Evolutionary conservation across 2,888 invertebrate species (phyloP).

Genomic region (Eustalomyia histrio): DNA sequence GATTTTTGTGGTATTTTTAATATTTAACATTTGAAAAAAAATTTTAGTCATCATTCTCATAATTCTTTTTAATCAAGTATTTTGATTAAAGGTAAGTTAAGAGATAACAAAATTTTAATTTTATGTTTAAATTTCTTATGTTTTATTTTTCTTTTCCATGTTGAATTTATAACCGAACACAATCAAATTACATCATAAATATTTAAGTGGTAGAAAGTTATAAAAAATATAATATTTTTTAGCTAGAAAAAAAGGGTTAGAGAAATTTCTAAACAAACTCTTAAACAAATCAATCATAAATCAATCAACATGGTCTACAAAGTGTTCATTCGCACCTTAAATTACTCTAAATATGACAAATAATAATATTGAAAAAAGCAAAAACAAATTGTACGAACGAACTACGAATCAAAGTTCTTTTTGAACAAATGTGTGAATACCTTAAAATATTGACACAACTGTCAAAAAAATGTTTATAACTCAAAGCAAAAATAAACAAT

Average conservation of each 20-base stretch:
- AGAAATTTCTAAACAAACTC: neutral
- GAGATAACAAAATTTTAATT: too few relatives aligned
- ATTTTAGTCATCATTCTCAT: too few relatives aligned
- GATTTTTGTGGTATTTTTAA: too few relatives aligned
- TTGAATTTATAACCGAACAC: neutral
- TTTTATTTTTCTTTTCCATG: neutral
- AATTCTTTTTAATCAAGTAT: too few relatives aligned
- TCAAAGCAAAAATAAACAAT: neutral
- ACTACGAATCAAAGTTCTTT: neutral
- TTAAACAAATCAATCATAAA: slow-evolving; percentile 38
- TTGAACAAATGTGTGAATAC: slow-evolving; percentile 47
- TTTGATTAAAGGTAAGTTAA: too few relatives aligned
- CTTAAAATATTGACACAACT: slow-evolving; percentile 50
- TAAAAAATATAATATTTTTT: slow-evolving; percentile 18
- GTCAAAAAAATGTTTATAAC: neutral
- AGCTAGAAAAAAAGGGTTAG: slow-evolving; percentile 34
- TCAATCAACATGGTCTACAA: slow-evolving; percentile 24
- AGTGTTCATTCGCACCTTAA: neutral
- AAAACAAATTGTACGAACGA: neutral
- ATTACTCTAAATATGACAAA: slow-evolving; percentile 27
- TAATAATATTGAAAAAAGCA: slow-evolving; percentile 3
- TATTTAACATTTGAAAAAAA: too few relatives aligned
- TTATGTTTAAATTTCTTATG: too few relatives aligned
- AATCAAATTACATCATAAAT: slow-evolving; percentile 25
- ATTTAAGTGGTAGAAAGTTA: slow-evolving; percentile 24